Base-by-base conservation (phyloP, 2,888 invertebrate species). In the Pharmacophagus antenor region DNA sequence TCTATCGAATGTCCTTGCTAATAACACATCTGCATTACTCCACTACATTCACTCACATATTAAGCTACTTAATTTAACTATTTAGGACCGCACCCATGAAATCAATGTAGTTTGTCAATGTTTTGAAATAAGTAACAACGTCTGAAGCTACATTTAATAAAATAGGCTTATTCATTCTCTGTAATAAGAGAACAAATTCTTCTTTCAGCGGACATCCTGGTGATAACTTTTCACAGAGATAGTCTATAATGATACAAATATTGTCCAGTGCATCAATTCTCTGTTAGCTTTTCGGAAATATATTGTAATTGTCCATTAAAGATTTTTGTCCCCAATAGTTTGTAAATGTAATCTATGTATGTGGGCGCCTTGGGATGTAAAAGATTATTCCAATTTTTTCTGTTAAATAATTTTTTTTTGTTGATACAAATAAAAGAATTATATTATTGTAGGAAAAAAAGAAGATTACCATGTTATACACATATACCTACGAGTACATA, bases 51-150 rank as follows among this genome's bases (percentile, higher is more conserved):
- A 15, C 8, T 31, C 31, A 12, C 15, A 37, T 37, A 37, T 37
- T 15, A 4, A 37, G 2, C 37, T 37, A n/a, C n/a, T n/a, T 37
- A 37, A 37, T 37, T 22, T 55, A 42, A 41, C n/a, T 12, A 22
- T 48, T 22, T 56, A 27, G 20, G 42, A 47, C 67, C 74, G 74
- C 60, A 88, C 89, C 84, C 48, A 88, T 58, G 67, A 77, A 85
- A 31, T 79, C 79, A 3, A 88, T 64, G 62, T 75, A 87, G 57
- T 77, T 58, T 18, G 66, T 63, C 7, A 88, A 68, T 0, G 52
- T 61, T 0, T 74, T 70, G 59, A 79, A 79, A 61, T 79, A 70
- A 8, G 68, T 76, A 20, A 73, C 44, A 6, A 76, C 65, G 59
- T 89, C 86, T 1, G 79, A 76, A 0, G 62, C 52, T 0, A 44